phyloP scores from a whole-genome alignment of 30 jellyfish, hydroid and myxozoan species.

The Turritopsis dohrnii region DNA sequence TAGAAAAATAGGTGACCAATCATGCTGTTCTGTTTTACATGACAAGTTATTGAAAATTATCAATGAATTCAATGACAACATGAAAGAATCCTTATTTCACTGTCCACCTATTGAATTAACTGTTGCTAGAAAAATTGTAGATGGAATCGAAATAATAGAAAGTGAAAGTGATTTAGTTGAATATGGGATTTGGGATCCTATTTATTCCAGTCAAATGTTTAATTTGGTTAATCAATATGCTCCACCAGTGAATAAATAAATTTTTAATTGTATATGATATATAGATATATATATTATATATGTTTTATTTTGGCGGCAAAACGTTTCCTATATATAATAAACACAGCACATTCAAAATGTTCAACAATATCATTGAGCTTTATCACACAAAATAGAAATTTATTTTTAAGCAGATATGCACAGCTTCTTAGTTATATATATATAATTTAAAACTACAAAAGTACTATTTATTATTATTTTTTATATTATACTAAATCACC shows the following conservation, averaged over 20 bases:
- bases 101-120: background rate
- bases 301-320: too few relatives aligned
- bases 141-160: background rate
- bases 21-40: background rate
- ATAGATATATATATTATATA: too few relatives aligned
- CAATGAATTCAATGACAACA: background rate
- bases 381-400: too few relatives aligned
- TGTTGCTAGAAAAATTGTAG: background rate
- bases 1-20: background rate
- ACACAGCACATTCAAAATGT: too few relatives aligned
- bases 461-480: too few relatives aligned
- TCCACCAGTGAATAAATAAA: background rate
- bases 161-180: conserved; percentile 9
- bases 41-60: background rate
- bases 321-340: too few relatives aligned
- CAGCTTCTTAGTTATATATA: too few relatives aligned
- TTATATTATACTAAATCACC: too few relatives aligned
- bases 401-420: too few relatives aligned
- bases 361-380: too few relatives aligned
- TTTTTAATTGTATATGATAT: too few relatives aligned
- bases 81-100: background rate
- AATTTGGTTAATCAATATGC: background rate
- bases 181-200: conserved; percentile 4
- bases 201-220: background rate
- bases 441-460: too few relatives aligned